phyloP scores from a whole-genome alignment of 2,797 vertebrate genomes.

The Spondyliosoma cantharus region DNA sequence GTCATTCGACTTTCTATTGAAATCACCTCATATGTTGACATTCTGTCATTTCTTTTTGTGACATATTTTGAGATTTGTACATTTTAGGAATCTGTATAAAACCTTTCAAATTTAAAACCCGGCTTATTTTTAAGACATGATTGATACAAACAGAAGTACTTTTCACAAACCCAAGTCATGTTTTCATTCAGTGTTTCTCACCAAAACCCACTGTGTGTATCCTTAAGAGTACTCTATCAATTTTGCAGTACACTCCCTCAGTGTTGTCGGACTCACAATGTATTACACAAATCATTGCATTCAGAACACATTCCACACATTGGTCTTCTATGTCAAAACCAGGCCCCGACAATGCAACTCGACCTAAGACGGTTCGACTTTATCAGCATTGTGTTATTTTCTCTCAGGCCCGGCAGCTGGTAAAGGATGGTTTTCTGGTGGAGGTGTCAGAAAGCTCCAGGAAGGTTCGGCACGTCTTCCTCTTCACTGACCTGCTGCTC shows the following conservation, averaged over 20 bases:
- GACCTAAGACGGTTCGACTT: neutral
- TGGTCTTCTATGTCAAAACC: neutral
- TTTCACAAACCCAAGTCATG: neutral
- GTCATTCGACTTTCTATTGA: neutral
- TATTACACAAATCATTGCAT: neutral
- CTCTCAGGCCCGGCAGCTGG: conserved; percentile 91
- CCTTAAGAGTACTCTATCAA: neutral
- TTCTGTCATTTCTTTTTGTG: too few relatives aligned
- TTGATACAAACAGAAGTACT: neutral
- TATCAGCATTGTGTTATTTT: conserved; percentile 20
- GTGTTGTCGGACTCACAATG: neutral
- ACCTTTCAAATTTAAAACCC: neutral
- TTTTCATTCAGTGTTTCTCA: neutral
- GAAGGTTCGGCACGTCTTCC: conserved; percentile 97
- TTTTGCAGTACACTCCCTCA: neutral
- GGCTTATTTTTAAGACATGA: neutral
- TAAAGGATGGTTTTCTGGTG: conserved; percentile 98
- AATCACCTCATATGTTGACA: neutral
- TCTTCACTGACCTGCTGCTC: conserved; percentile 97
- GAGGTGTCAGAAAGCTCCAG: conserved; percentile 95
- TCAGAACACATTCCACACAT: neutral
- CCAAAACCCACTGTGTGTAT: neutral
- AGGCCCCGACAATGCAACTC: neutral
- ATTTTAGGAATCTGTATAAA: neutral
- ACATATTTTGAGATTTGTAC: too few relatives aligned